Evolutionary conservation across 2,888 invertebrate species (phyloP), one percentile per base, ranked within the genome.

Genomic region (Gymnoscelis rufifasciata): DNA sequence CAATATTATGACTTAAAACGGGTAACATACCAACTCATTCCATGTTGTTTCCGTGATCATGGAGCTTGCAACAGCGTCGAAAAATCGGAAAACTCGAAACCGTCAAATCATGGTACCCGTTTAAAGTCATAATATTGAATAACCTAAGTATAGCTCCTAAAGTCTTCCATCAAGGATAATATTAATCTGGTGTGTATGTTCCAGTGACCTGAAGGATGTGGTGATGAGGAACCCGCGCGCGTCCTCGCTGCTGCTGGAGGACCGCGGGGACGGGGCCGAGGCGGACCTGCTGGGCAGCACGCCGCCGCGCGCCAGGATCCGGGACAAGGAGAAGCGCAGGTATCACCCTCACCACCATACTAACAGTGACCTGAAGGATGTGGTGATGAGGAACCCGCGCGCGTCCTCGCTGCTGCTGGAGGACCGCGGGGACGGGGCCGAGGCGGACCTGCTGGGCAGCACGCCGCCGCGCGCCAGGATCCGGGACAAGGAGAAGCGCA

Each of bases 381-480:
- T 19, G 19, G 19, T 19, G 54, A 71, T 82, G 66, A 64, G 83
- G 7, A 73, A 77, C 39, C 68, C 72, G 4, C 69, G 71, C 8
- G 67, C 68, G 1, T 74, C 5, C 19, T 19, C 2, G 19, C 19
- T 19, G 3, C 19, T 19, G 19, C 19, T 19, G 5, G 19, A 19
- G 29, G 87, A 87, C 56, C 68, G 67, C 23, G 87, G 87, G 1
- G 82, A 86, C 38, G 87, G 86, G 1, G 82, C 91, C 47, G 88
- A 88, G 51, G 82, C 83, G 0, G 94, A 94, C 64, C 89, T 91
- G 53, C 93, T 93, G 57, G 93, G 94, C 41, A 91, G 91, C 68
- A 95, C 95, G 33, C 95, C 95, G n/a, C 94, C 94, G 0, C 89
- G 95, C 55, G 93, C 94, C 38, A 90, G 93, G 63, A 91, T 93